Evolutionary conservation across 1,140 invertebrate species (phyloP).

Genomic region (Sitophilus oryzae): DNA sequence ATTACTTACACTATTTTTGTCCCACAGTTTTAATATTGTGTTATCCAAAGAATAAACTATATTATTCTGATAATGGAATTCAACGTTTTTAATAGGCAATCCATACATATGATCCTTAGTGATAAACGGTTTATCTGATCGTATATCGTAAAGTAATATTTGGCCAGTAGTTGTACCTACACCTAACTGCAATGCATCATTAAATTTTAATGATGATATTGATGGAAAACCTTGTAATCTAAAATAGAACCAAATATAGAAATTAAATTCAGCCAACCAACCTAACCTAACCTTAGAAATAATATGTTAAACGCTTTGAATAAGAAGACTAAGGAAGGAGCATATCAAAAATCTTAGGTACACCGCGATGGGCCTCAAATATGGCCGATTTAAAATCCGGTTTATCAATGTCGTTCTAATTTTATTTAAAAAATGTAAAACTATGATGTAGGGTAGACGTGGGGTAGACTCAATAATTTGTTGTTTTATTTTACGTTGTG

Average conservation of each 20-base stretch:
- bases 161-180: conserved; percentile 93
- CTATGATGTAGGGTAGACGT: too few species aligned
- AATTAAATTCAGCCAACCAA: too few species aligned
- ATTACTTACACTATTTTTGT: conserved; percentile 72
- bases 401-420: too few species aligned
- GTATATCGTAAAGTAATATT: conserved; percentile 90
- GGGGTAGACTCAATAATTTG: too few species aligned
- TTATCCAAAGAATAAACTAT: conserved; percentile 89
- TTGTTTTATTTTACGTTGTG: too few species aligned
- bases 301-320: too few species aligned
- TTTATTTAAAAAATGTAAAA: too few species aligned
- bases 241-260: conserved; percentile 20
- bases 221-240: conserved; percentile 64
- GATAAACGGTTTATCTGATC: conserved; percentile 80
- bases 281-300: too few species aligned
- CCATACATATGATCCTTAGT: conserved; percentile 95
- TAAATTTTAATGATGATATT: conserved; percentile 74
- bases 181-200: conserved; percentile 77
- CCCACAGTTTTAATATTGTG: conserved; percentile 92
- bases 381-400: too few species aligned
- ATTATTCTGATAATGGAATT: conserved; percentile 76
- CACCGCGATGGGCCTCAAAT: too few species aligned
- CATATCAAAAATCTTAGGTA: too few species aligned
- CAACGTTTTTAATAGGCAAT: conserved; percentile 83
- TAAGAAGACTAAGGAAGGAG: too few species aligned